phyloP scores from a whole-genome alignment of 2,797 vertebrate species.

The Margarornis squamiger region DNA sequence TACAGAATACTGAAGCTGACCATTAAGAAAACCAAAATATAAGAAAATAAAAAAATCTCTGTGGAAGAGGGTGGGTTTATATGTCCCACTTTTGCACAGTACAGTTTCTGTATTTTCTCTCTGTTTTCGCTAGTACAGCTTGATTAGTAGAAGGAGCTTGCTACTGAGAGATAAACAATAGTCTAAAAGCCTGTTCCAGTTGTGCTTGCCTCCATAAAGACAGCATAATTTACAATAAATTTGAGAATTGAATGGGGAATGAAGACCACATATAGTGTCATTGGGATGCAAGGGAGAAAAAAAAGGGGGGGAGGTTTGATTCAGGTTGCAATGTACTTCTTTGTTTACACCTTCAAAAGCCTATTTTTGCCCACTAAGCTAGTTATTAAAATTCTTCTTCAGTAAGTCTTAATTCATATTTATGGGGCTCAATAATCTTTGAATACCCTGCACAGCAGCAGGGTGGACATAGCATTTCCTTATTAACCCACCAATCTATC shows the following conservation, averaged over 20 bases:
- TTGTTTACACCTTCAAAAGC: neutral
- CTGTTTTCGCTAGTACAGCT: neutral
- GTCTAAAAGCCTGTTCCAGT: neutral
- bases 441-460: neutral
- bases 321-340: neutral
- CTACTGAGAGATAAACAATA: neutral
- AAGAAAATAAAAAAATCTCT: neutral
- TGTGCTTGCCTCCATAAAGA: neutral
- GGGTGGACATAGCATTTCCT: accelerated
- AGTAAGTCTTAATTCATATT: neutral
- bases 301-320: neutral
- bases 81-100: neutral
- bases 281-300: neutral
- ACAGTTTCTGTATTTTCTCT: neutral
- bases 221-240: neutral
- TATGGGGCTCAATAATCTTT: neutral
- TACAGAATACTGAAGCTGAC: neutral
- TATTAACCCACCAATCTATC: neutral
- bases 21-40: neutral
- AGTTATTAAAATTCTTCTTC: neutral
- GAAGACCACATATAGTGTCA: neutral
- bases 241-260: neutral
- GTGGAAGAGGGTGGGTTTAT: neutral
- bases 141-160: neutral
- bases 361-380: neutral